Evolutionary conservation across 2,113 vertebrate genomes (phyloP), one percentile per base, ranked within the genome.

Genomic region (Climacteris rufus): DNA sequence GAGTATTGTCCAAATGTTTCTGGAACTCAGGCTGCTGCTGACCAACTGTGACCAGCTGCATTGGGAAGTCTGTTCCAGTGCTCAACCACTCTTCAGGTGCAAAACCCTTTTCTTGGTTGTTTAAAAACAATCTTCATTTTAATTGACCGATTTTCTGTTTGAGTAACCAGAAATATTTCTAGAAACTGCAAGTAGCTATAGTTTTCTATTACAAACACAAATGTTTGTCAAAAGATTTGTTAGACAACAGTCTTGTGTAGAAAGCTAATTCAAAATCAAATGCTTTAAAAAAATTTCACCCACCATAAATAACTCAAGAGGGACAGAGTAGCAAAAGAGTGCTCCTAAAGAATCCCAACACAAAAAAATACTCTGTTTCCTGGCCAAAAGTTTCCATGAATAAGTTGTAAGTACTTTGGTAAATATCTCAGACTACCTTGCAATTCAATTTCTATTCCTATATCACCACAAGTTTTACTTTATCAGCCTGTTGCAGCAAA

Each of bases 1-100:
- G 10, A 56, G 42, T 0, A 0, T 5, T 65, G 22, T 27, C 59
- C 44, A 22, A 72, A 65, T 11, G 10, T 42, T 28, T 44, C 59
- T 28, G 37, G 37, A 52, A 33, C 15, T n/a, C 31, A 59, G 52
- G 15, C 22, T 45, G 19, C 7, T 44, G 33, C 60, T n/a, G n/a
- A n/a, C n/a, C n/a, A n/a, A n/a, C n/a, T 66, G 45, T 39, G 28
- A 18, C 65, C 24, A 13, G n/a, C 7, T n/a, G 28, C 52, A 23
- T 68, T 0, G 0, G 13, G 23, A 33, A 59, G 33, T 28, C 27
- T 10, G 7, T 6, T 59, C 37, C 44, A 49, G 65, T 27, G 16
- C 28, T 11, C 60, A 59, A 11, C 11, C 20, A 74, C 11, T 19
- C 33, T 57, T 22, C 39, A 45, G 9, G 60, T 59, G 11, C 74